Conservation (phyloP, 2,888 invertebrate species). For the Eucera pruinosa region DNA sequence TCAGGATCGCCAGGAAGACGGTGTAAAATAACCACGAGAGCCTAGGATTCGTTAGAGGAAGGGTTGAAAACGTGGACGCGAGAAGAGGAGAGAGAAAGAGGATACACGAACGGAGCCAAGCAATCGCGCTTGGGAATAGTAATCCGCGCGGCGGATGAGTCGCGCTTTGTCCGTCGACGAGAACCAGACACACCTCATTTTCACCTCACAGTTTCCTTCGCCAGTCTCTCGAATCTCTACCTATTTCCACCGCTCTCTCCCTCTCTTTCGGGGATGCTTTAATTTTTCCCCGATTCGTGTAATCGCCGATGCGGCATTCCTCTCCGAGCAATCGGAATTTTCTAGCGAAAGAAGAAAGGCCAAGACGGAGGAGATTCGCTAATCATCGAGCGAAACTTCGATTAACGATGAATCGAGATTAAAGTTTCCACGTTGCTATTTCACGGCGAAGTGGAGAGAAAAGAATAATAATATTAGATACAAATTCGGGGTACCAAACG, state of each 20-base stretch:
- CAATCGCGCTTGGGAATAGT: conserved; percentile 70
- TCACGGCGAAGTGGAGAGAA: no score
- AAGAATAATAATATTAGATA: no score
- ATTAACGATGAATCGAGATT: no score
- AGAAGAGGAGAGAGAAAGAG: conserved; percentile 33
- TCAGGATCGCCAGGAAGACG: background rate
- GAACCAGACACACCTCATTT: conserved; percentile 57
- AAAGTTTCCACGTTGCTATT: no score
- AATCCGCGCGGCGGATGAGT: conserved; percentile 63
- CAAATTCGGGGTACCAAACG: no score
- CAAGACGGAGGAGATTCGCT: background rate
- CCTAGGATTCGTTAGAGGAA: background rate
- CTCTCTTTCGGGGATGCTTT: conserved; percentile 33
- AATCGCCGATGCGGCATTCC: conserved; percentile 10
- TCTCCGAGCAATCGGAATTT: conserved; percentile 2
- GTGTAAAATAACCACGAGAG: conserved; percentile 9
- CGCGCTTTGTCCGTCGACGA: conserved; percentile 61
- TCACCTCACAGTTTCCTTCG: conserved; percentile 35
- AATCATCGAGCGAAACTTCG: background rate
- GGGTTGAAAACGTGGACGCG: conserved; percentile 1
- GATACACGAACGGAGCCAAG: conserved; percentile 48
- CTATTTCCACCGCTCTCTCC: background rate
- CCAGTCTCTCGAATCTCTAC: background rate
- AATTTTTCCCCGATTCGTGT: conserved; percentile 50
- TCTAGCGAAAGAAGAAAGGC: background rate